Percentiles rank a stretch among this genome's conserved stretches.
Evolutionary conservation across 2,888 invertebrate species (phyloP).

Genomic region (Tetheella fluctuosa): DNA sequence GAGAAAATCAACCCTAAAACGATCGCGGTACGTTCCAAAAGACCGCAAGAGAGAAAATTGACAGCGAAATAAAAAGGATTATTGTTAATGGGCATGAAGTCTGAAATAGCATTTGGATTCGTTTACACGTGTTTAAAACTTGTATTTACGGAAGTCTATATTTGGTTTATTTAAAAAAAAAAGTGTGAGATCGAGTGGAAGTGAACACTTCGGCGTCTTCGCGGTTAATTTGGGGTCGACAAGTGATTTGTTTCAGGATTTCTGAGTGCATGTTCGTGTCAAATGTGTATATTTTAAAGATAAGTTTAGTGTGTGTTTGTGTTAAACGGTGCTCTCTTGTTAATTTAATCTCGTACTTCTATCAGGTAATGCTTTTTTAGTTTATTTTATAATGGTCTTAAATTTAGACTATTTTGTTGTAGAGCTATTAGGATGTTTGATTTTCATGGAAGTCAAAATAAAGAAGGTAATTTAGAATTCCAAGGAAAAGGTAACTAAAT

Average conservation of each 20-base stretch:
- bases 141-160: slow-evolving; percentile 55
- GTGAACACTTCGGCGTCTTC: slow-evolving; percentile 47
- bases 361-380: neutral
- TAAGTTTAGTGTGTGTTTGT: slow-evolving; percentile 20
- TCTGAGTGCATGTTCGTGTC: slow-evolving; percentile 52
- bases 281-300: slow-evolving; percentile 41
- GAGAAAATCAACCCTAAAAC: slow-evolving; percentile 49
- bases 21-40: slow-evolving; percentile 30
- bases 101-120: slow-evolving; percentile 52
- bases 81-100: slow-evolving; percentile 64
- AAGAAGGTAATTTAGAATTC: too few species aligned
- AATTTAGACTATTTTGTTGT: too few species aligned
- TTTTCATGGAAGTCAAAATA: too few species aligned
- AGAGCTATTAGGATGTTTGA: too few species aligned
- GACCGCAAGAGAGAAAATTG: slow-evolving; percentile 30
- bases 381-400: neutral
- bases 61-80: slow-evolving; percentile 68
- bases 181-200: slow-evolving; percentile 31
- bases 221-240: slow-evolving; percentile 62
- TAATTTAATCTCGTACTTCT: neutral
- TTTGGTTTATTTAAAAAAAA: slow-evolving; percentile 27
- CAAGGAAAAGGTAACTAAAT: too few species aligned
- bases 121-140: slow-evolving; percentile 66
- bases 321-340: slow-evolving; percentile 12
- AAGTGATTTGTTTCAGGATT: slow-evolving; percentile 58